Base-by-base conservation (phyloP, 1,140 invertebrate genomes). In the Trichonephila clavata region DNA sequence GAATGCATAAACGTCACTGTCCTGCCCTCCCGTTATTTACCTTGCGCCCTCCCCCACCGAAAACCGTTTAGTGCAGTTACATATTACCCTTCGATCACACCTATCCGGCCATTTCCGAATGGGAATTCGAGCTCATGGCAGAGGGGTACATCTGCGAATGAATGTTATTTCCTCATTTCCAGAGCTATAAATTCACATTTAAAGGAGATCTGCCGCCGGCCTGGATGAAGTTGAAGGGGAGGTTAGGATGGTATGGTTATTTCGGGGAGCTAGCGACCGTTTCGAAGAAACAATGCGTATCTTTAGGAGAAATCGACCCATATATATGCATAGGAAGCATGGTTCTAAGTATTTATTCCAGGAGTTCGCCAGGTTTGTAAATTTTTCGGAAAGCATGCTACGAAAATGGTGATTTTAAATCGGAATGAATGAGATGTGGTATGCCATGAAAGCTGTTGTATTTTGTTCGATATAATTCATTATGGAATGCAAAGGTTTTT, bases 151-250 rank as follows among this genome's bases (percentile, higher is more conserved):
- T 88, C 86, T 88, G 86, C 21, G 86, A 88, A 88, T 88, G 86
- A 88, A 88, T 88, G 86, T 88, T 88, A 88, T 88, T 88, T 88
- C 86, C 86, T 88, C 86, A 88, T 88, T 88, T 71, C 86, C 61
- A 68, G 32, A 68, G 86, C 86, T 88, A 88, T 88, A 88, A 88
- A 88, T 88, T 88, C 86, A 65, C 86, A 88, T 88, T 88, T 88
- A 77, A 88, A 71, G 63, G 63, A 88, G 84, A 86, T 60, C 16
- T 16, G 59, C 84, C 13, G 24, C 59, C 24, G 21, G 50, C 39
- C 20, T 21, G 84, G 84, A 60, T 86, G 84, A 86, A 86, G 84
- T 86, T 86, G 61, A 86, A 86, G 59, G 27, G 84, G 59, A 21
- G 43, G 43, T 50, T 83, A 20, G 80, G 80, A 61, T 39, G 71